Conservation (phyloP, 1,140 invertebrate genomes). For the Laupala kohalensis region DNA sequence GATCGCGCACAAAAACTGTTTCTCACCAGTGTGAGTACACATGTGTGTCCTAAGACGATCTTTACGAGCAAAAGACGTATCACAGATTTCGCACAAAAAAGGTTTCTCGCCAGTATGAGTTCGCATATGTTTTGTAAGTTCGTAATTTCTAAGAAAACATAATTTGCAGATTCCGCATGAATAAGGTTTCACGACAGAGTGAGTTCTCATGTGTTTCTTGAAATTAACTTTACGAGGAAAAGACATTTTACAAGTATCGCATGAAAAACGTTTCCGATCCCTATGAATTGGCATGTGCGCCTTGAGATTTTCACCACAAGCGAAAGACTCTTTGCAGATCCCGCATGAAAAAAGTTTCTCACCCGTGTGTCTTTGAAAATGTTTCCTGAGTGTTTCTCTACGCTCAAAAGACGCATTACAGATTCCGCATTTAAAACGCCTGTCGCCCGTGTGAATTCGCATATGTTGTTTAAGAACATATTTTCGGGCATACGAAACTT, state of each 20-base stretch:
- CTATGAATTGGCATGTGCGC: constrained; percentile 66
- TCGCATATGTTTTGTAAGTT: too few species aligned
- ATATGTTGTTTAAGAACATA: constrained; percentile 73
- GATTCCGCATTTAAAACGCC: constrained; percentile 48
- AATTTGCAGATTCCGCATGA: constrained; percentile 71
- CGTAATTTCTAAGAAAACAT: too few species aligned
- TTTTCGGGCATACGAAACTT: constrained; percentile 66
- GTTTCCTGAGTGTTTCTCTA: constrained; percentile 67
- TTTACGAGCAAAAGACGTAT: too few species aligned
- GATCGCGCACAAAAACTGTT: too few species aligned
- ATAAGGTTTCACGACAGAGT: constrained; percentile 64
- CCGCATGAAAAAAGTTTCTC: too few species aligned
- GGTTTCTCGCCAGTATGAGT: too few species aligned
- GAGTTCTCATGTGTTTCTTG: constrained; percentile 69
- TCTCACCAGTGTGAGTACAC: too few species aligned
- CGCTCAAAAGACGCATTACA: constrained; percentile 64
- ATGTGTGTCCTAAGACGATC: too few species aligned
- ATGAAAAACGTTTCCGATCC: constrained; percentile 57
- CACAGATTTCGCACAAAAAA: too few species aligned
- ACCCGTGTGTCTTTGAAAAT: constrained; percentile 71
- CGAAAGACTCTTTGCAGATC: constrained; percentile 54
- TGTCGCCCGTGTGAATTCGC: constrained; percentile 52
- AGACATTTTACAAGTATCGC: constrained; percentile 67
- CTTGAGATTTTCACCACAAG: constrained; percentile 34
- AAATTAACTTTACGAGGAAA: constrained; percentile 82